These are phyloP conservation scores for Flabesymbios commensalis DNA, from an alignment of 2,888 invertebrate species.

Conservation along the genomic window DNA sequence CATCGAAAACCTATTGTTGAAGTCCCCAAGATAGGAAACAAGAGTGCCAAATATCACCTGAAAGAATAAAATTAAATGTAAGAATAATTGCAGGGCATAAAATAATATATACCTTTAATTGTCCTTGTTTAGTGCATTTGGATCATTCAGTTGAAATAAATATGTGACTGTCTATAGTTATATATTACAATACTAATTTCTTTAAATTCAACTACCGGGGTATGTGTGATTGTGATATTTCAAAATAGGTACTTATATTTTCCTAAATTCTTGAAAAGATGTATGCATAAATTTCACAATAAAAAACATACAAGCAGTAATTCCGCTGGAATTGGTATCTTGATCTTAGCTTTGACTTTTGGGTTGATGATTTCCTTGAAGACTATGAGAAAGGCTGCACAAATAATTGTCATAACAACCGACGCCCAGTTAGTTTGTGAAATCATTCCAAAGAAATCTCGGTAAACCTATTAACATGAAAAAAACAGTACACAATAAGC, in stretches of 20 bases:
- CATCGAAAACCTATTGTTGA: not conserved
- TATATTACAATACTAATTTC: no score
- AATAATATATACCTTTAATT: no score
- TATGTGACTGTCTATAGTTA: no score
- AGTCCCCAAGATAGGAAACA: not conserved
- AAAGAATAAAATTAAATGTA: not conserved
- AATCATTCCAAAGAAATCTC: conserved; percentile 68
- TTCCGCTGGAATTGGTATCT: conserved; percentile 82
- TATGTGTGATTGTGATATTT: no score
- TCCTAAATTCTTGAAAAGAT: no score
- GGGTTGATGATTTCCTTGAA: conserved; percentile 63
- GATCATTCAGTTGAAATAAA: no score
- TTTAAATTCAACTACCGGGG: no score
- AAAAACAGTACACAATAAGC: no score
- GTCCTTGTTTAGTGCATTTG: no score
- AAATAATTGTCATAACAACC: conserved; percentile 70
- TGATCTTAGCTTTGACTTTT: conserved; percentile 58
- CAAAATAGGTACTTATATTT: no score
- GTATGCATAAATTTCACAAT: no score
- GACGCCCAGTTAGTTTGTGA: conserved; percentile 71
- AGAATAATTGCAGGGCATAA: no score
- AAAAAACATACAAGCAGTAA: conserved; percentile 75
- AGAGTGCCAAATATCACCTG: not conserved
- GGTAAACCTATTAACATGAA: conserved; percentile 65
- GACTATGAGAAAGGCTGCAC: conserved; percentile 70